These are phyloP conservation scores for Drosophila meridionalis DNA, from an alignment of 2,888 invertebrate species.

Conservation along the genomic window DNA sequence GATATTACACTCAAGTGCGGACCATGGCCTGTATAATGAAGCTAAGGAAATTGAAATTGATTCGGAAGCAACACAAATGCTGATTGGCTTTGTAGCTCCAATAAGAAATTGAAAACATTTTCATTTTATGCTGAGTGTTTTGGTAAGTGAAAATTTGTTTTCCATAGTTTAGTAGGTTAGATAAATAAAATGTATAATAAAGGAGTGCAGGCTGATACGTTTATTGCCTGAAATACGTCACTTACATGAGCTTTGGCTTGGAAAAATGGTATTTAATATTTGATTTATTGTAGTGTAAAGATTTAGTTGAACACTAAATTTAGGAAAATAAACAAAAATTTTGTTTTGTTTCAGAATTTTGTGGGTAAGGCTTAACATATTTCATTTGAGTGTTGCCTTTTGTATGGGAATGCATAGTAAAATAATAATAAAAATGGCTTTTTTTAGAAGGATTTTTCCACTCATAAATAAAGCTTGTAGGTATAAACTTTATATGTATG, in stretches of 20 bases:
- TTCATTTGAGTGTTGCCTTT: too few species aligned
- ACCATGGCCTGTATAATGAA: not conserved
- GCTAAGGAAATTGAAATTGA: slow-evolving; percentile 6
- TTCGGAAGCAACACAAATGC: not conserved
- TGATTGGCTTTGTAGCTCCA: not conserved
- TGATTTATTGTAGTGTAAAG: too few species aligned
- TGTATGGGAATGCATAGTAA: too few species aligned
- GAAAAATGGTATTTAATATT: too few species aligned
- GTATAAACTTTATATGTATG: too few species aligned
- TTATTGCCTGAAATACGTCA: too few species aligned
- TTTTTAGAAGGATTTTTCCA: too few species aligned
- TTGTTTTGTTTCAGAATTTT: too few species aligned
- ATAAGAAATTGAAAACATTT: not conserved
- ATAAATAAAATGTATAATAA: not conserved
- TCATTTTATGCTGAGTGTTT: not conserved
- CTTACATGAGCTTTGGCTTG: too few species aligned
- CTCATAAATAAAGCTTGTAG: too few species aligned
- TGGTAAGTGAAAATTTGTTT: not conserved
- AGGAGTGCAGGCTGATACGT: not conserved
- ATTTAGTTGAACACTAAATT: not conserved
- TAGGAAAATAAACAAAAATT: not conserved
- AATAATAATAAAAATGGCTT: too few species aligned
- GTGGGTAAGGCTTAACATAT: too few species aligned
- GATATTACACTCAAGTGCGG: not conserved
- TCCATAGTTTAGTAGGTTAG: not conserved